Evolutionary conservation across 2,113 vertebrate species (phyloP).

Genomic region (Zosterops japonicus): DNA sequence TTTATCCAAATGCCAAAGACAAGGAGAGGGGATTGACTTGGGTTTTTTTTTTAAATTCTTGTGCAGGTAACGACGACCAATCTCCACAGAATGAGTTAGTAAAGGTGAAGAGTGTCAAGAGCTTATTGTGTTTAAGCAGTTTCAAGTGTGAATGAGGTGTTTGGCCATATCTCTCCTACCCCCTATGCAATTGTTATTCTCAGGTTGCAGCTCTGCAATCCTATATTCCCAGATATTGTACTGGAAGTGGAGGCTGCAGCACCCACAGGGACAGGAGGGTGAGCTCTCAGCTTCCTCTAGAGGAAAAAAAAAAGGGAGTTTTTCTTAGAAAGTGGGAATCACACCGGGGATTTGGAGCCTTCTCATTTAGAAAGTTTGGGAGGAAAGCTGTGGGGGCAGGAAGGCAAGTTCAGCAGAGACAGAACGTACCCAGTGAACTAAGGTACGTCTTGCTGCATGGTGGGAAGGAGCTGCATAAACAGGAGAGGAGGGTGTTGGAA

Average conservation of each 20-base stretch:
- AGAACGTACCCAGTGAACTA: constrained; percentile 61
- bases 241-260: constrained; percentile 43
- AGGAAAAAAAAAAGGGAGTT: neutral
- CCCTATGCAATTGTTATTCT: constrained; percentile 60
- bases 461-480: constrained; percentile 63
- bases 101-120: neutral
- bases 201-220: constrained; percentile 60
- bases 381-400: constrained; percentile 47
- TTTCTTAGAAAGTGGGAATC: constrained; percentile 51
- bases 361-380: constrained; percentile 44
- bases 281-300: constrained; percentile 16
- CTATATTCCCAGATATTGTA: constrained; percentile 16
- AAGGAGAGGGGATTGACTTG: constrained; percentile 15
- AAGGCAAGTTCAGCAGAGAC: constrained; percentile 52
- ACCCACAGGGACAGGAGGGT: neutral
- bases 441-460: constrained; percentile 47
- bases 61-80: neutral
- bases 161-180: constrained; percentile 34
- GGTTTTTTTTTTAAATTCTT: neutral
- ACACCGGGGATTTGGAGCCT: constrained; percentile 25
- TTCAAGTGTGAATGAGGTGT: constrained; percentile 4
- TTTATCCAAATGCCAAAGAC: constrained; percentile 65
- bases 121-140: constrained; percentile 1
- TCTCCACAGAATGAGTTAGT: constrained; percentile 4
- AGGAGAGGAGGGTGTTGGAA: constrained; percentile 65